Evolutionary conservation across 1,140 invertebrate genomes (phyloP).

Genomic region (Monomorium pharaonis): DNA sequence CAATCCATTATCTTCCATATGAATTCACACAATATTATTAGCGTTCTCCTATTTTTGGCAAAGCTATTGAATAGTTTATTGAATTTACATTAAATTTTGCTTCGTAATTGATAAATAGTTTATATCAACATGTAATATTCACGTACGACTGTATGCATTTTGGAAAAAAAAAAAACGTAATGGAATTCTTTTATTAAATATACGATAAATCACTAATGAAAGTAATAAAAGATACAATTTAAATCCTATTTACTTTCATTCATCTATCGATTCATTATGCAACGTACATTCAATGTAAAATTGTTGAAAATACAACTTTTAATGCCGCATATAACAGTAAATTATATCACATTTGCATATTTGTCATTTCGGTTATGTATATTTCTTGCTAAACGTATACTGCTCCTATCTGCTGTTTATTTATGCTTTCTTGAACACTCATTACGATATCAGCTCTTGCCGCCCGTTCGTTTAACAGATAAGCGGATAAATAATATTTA

Average conservation of each 20-base stretch:
- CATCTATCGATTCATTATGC: background rate
- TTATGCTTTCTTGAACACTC: conserved; percentile 24
- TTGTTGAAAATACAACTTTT: conserved; percentile 1
- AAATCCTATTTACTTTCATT: background rate
- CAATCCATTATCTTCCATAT: conserved; percentile 33
- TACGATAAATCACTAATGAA: conserved; percentile 7
- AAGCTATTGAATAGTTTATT: conserved; percentile 40
- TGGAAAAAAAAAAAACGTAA: background rate
- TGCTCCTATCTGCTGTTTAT: background rate
- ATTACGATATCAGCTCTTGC: conserved; percentile 1
- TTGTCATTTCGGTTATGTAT: background rate
- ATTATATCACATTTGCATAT: background rate
- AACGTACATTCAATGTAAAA: background rate
- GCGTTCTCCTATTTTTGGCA: conserved; percentile 23
- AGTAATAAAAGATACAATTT: background rate
- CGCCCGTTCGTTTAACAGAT: conserved; percentile 14
- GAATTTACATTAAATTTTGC: conserved; percentile 33
- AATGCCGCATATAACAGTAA: background rate
- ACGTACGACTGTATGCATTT: background rate
- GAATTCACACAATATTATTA: conserved; percentile 38
- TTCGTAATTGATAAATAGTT: conserved; percentile 31
- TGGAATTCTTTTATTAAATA: background rate
- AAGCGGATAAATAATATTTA: conserved; percentile 54
- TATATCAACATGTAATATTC: background rate
- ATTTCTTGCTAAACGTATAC: background rate